phyloP scores from a whole-genome alignment of 2,888 invertebrate genomes.

The Prenolepis imparis region DNA sequence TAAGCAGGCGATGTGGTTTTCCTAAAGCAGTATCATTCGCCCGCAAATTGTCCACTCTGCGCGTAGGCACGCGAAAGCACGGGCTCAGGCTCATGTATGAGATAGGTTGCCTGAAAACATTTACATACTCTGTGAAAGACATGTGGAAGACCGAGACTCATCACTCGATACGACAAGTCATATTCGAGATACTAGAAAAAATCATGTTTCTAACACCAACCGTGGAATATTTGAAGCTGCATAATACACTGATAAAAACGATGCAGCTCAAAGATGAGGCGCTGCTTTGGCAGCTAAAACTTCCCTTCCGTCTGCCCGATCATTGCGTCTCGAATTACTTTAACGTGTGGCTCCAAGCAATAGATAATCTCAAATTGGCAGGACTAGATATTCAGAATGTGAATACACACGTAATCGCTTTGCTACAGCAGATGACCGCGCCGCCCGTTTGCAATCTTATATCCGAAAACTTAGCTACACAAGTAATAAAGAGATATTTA shows the following conservation, averaged over 20 bases:
- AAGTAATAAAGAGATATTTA: conserved; percentile 74
- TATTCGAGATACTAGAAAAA: conserved; percentile 66
- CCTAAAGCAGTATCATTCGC: conserved; percentile 73
- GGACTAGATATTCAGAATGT: accelerated
- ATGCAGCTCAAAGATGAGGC: conserved; percentile 66
- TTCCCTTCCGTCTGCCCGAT: conserved; percentile 44
- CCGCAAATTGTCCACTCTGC: conserved; percentile 64
- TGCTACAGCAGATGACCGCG: conserved; percentile 36
- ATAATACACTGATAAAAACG: conserved; percentile 63
- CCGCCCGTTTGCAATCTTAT: conserved; percentile 60
- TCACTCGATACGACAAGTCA: conserved; percentile 75
- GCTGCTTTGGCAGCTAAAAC: conserved; percentile 40
- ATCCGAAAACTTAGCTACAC: conserved; percentile 71
- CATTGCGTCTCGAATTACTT: conserved; percentile 71
- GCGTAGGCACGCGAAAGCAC: conserved; percentile 81
- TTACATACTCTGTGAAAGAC: conserved; percentile 52
- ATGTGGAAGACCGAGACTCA: conserved; percentile 74
- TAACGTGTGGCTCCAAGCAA: conserved; percentile 50
- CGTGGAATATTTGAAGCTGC: conserved; percentile 69
- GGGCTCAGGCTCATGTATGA: conserved; percentile 78
- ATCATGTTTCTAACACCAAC: conserved; percentile 70
- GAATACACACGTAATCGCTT: accelerated
- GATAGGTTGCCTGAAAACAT: conserved; percentile 63
- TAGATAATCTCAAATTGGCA: conserved; percentile 58
- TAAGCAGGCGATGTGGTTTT: conserved; percentile 69